Percentiles rank a stretch among this genome's conserved stretches.
Conservation (phyloP, 2,888 invertebrate species). For the Folsomia candida region DNA sequence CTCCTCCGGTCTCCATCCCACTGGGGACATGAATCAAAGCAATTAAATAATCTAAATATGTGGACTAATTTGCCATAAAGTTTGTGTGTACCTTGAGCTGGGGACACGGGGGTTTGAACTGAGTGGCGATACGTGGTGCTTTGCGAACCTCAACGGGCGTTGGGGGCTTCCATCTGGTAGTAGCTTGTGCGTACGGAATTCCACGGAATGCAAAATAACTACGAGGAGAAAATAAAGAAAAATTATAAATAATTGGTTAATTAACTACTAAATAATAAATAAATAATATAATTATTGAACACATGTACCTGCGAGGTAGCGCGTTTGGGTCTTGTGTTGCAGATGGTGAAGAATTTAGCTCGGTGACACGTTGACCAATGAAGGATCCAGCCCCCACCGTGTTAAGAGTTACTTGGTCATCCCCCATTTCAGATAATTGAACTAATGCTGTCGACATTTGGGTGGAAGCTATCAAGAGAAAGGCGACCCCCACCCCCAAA, state of each 20-base stretch:
- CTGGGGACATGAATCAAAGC: too few relatives aligned
- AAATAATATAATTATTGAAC: too few relatives aligned
- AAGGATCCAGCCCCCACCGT: constrained; percentile 41
- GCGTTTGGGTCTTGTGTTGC: constrained; percentile 32
- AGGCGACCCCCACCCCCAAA: neutral
- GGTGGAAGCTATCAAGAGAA: neutral
- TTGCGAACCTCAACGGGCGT: constrained; percentile 27
- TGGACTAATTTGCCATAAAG: too few relatives aligned
- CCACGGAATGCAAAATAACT: constrained; percentile 40
- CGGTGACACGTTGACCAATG: constrained; percentile 38
- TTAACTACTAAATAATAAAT: too few relatives aligned
- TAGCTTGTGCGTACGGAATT: constrained; percentile 41
- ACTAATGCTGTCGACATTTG: neutral
- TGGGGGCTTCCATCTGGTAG: constrained; percentile 36
- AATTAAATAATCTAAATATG: too few relatives aligned
- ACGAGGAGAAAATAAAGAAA: too few relatives aligned
- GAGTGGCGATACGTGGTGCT: constrained; percentile 37
- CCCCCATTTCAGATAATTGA: constrained; percentile 15
- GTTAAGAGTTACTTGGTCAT: constrained; percentile 27
- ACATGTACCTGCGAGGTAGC: too few relatives aligned
- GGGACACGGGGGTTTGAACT: constrained; percentile 45
- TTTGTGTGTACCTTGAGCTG: too few relatives aligned
- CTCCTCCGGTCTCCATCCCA: constrained; percentile 39
- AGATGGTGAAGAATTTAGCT: neutral
- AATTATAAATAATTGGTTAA: too few relatives aligned